Evolutionary conservation across 2,888 invertebrate species (phyloP).

Genomic region (Ichneumon xanthorius): DNA sequence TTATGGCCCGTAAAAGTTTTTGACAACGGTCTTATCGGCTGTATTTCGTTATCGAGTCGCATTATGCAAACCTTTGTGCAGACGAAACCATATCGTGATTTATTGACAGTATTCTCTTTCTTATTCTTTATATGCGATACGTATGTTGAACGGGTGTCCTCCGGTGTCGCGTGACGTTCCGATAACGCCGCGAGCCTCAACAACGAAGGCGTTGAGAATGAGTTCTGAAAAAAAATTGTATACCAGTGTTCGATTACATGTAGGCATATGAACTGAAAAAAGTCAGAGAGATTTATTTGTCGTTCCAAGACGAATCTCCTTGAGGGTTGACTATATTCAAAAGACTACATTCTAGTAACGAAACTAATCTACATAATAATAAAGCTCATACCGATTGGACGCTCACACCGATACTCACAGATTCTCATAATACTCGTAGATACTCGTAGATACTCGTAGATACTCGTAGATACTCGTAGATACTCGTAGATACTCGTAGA

Average conservation of each 20-base stretch:
- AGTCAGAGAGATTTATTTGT: too few species aligned
- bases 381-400: too few species aligned
- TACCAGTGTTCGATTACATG: neutral
- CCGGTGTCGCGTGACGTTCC: constrained; percentile 9
- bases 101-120: constrained; percentile 13
- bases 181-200: constrained; percentile 17
- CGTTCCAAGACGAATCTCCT: too few species aligned
- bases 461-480: too few species aligned
- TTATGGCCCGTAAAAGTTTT: neutral
- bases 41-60: constrained; percentile 14
- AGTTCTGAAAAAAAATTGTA: neutral
- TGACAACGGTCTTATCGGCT: neutral
- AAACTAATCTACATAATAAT: too few species aligned
- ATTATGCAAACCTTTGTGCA: constrained; percentile 34
- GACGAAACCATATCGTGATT: neutral
- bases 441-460: too few species aligned
- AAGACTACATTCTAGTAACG: too few species aligned
- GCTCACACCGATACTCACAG: too few species aligned
- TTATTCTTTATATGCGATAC: neutral
- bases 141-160: neutral
- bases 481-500: too few species aligned
- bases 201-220: neutral
- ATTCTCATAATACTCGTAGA: too few species aligned
- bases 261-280: neutral
- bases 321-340: too few species aligned